These are phyloP conservation scores for Ascidia mentula DNA, from an alignment of 23 tunicate genomes.

Conservation along the genomic window DNA sequence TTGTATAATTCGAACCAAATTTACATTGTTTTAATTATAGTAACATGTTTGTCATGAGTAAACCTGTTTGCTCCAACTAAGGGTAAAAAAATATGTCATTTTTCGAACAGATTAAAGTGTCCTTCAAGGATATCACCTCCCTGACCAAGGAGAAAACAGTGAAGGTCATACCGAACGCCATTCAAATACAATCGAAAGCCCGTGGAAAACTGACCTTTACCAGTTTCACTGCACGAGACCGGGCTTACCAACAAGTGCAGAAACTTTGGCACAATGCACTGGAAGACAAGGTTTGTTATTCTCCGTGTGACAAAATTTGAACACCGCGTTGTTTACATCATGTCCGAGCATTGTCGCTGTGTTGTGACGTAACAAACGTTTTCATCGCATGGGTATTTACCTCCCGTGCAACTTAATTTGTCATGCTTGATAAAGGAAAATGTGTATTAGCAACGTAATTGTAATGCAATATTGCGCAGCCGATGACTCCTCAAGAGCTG, in stretches of 20 bases:
- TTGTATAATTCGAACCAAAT: too few relatives aligned
- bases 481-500: conserved; percentile 79
- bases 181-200: conserved; percentile 54
- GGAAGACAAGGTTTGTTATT: conserved; percentile 59
- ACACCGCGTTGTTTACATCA: too few relatives aligned
- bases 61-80: too few relatives aligned
- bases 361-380: too few relatives aligned
- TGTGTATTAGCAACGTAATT: not conserved
- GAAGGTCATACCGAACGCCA: conserved; percentile 95
- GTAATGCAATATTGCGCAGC: conserved; percentile 30
- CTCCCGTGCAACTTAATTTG: too few relatives aligned
- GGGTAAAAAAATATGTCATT: too few relatives aligned
- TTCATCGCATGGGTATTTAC: too few relatives aligned
- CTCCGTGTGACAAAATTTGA: too few relatives aligned
- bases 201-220: conserved; percentile 73
- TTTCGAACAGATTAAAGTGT: conserved; percentile 40
- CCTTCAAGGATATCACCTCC: conserved; percentile 56
- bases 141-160: conserved; percentile 89
- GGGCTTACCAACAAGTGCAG: conserved; percentile 45
- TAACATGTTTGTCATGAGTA: too few relatives aligned
- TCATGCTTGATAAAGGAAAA: too few relatives aligned
- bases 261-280: conserved; percentile 75
- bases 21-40: too few relatives aligned
- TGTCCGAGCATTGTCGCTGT: too few relatives aligned
- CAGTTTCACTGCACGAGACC: conserved; percentile 93